A percentile compares a stretch with the other conserved stretches of the same genome.
These are phyloP conservation scores for Ancistrus triradiatus DNA, from an alignment of 2,113 vertebrate species.

Conservation along the genomic window DNA sequence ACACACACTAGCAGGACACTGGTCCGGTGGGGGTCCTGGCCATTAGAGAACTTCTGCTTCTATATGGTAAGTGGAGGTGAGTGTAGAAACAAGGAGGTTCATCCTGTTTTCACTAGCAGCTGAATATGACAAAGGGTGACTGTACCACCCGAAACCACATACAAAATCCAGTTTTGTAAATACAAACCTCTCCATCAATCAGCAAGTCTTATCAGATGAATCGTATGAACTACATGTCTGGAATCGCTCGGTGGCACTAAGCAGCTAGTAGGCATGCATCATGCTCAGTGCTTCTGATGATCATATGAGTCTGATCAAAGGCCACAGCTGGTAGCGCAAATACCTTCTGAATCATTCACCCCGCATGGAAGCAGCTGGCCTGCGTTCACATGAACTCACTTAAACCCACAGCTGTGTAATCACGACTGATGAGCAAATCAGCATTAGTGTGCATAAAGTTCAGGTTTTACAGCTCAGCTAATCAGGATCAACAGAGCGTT, in stretches of 20 bases:
- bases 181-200: background rate
- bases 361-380: constrained; percentile 15
- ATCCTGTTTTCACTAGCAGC: too few species aligned
- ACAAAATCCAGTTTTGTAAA: too few species aligned
- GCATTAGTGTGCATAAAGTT: too few species aligned
- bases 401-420: background rate
- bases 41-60: too few species aligned
- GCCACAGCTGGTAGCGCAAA: constrained; percentile 55
- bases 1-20: too few species aligned
- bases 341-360: constrained; percentile 44
- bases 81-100: too few species aligned
- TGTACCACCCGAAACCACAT: too few species aligned
- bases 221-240: constrained; percentile 8
- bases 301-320: constrained; percentile 52
- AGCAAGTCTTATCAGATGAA: background rate
- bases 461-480: too few species aligned
- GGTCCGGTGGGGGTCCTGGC: too few species aligned
- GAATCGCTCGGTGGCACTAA: constrained; percentile 55
- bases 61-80: too few species aligned
- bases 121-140: too few species aligned
- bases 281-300: constrained; percentile 29
- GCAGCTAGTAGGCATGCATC: constrained; percentile 57
- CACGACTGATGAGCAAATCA: background rate
- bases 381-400: constrained; percentile 5
- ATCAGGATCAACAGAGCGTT: too few species aligned